phyloP scores from a whole-genome alignment of 2,888 invertebrate species.

The Eristalinus aeneus region DNA sequence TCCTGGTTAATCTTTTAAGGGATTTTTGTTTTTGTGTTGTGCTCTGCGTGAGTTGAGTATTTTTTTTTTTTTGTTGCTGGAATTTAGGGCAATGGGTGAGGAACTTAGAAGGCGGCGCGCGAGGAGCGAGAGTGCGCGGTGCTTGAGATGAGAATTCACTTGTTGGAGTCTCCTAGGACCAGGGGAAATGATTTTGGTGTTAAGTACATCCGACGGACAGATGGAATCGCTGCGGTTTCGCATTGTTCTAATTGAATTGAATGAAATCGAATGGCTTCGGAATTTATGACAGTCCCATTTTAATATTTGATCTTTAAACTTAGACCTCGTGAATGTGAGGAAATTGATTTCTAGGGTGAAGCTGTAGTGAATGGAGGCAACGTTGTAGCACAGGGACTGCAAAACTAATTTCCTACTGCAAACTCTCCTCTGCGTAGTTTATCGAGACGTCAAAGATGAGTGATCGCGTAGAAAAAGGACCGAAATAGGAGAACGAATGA shows the following conservation, averaged over 20 bases:
- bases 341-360: too few relatives aligned
- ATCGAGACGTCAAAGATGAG: too few relatives aligned
- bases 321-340: too few relatives aligned
- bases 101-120: slow-evolving; percentile 33
- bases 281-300: neutral
- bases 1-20: slow-evolving; percentile 61
- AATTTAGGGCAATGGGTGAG: slow-evolving; percentile 69
- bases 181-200: slow-evolving; percentile 66
- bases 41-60: slow-evolving; percentile 1
- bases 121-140: neutral
- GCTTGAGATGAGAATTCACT: slow-evolving; percentile 37
- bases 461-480: too few relatives aligned
- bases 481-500: too few relatives aligned
- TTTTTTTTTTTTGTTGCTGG: too few relatives aligned
- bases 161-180: slow-evolving; percentile 57
- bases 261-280: neutral
- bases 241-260: slow-evolving; percentile 52
- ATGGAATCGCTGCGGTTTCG: slow-evolving; percentile 8
- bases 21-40: slow-evolving; percentile 28
- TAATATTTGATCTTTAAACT: too few relatives aligned
- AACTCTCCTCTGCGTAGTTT: too few relatives aligned
- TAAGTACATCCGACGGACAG: slow-evolving; percentile 51
- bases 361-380: too few relatives aligned
- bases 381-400: too few relatives aligned
- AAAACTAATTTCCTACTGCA: too few relatives aligned